Conservation (phyloP, 1,140 invertebrate genomes). For the Propsilocerus akamusi region DNA sequence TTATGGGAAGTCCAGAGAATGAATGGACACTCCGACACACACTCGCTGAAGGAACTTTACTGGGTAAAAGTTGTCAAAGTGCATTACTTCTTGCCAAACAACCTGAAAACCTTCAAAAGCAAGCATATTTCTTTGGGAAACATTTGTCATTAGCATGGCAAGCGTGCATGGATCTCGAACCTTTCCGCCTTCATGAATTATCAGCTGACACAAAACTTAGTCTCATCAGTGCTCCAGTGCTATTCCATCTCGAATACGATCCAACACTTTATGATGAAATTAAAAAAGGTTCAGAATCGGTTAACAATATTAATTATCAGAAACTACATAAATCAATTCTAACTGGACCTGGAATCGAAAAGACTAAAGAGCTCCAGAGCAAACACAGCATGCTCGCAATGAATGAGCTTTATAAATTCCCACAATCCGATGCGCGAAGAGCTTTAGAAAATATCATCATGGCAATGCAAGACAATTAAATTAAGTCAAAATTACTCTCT, state of each 20-base stretch:
- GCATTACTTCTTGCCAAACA: slow-evolving; percentile 69
- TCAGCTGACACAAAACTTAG: slow-evolving; percentile 33
- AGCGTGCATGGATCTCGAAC: slow-evolving; percentile 50
- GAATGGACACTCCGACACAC: slow-evolving; percentile 76
- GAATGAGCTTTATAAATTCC: slow-evolving; percentile 49
- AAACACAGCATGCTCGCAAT: slow-evolving; percentile 58
- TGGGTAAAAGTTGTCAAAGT: slow-evolving; percentile 77
- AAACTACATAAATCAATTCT: slow-evolving; percentile 43
- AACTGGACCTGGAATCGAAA: slow-evolving; percentile 48
- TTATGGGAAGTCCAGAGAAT: slow-evolving; percentile 42
- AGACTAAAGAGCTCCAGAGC: slow-evolving; percentile 53
- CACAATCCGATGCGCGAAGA: slow-evolving; percentile 52
- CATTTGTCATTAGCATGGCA: slow-evolving; percentile 81
- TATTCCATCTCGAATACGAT: slow-evolving; percentile 61
- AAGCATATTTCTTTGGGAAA: slow-evolving; percentile 77
- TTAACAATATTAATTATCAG: slow-evolving; percentile 57
- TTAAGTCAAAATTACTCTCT: too few relatives aligned
- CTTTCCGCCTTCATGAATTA: slow-evolving; percentile 26
- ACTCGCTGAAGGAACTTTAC: slow-evolving; percentile 61
- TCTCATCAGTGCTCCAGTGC: slow-evolving; percentile 62
- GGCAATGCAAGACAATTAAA: slow-evolving; percentile 41
- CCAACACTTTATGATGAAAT: slow-evolving; percentile 50
- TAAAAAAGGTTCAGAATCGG: slow-evolving; percentile 45
- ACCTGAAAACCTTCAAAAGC: slow-evolving; percentile 41
- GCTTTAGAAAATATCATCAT: slow-evolving; percentile 62